phyloP scores from a whole-genome alignment of 2,113 vertebrate species.

The Rhea americana region DNA sequence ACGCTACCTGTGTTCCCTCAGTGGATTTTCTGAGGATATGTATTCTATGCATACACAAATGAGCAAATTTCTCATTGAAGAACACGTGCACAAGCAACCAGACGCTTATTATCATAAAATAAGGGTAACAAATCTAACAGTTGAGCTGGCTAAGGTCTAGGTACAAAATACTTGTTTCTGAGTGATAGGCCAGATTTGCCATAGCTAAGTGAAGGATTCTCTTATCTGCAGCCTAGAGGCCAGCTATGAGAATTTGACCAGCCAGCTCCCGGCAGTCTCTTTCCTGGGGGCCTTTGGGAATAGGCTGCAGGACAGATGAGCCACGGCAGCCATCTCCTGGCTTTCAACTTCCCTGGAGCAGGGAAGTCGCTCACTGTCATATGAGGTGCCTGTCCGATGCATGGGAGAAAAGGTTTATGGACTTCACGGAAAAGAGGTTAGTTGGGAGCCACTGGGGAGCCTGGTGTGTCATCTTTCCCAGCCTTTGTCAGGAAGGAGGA shows the following conservation, averaged over 20 bases:
- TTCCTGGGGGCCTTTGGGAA: background rate
- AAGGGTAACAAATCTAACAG: background rate
- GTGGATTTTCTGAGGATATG: background rate
- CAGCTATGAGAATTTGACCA: background rate
- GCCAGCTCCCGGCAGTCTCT: background rate
- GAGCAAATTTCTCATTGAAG: background rate
- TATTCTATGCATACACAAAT: background rate
- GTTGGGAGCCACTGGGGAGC: background rate
- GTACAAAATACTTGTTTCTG: background rate
- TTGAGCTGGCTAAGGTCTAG: background rate
- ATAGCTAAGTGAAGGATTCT: background rate
- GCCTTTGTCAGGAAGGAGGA: background rate
- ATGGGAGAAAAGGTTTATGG: background rate
- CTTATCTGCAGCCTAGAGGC: background rate
- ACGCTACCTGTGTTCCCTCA: background rate
- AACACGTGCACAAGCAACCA: background rate
- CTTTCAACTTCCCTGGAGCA: background rate
- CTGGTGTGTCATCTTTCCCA: background rate
- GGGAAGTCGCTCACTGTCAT: background rate
- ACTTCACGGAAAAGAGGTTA: background rate
- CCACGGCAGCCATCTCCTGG: background rate
- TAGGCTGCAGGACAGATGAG: background rate
- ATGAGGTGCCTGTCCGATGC: rapidly evolving
- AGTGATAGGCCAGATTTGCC: background rate
- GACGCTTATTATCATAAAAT: background rate